These are phyloP conservation scores for Orthosia cruda DNA, from an alignment of 2,888 invertebrate genomes.

Conservation along the genomic window DNA sequence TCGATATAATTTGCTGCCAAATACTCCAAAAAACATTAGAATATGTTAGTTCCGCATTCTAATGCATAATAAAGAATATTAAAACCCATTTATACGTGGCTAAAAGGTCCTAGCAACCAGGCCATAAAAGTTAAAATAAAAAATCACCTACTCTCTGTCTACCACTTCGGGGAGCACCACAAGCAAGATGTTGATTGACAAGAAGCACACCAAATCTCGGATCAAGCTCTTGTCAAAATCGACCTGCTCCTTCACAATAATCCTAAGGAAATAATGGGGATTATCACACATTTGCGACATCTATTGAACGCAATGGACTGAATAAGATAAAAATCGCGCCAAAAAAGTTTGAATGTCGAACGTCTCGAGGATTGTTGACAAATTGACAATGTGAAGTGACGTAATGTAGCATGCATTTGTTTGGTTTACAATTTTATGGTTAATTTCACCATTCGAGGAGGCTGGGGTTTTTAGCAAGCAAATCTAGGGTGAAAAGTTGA, in stretches of 20 bases:
- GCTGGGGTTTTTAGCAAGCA: too few relatives aligned
- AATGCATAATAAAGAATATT: too few relatives aligned
- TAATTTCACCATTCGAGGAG: too few relatives aligned
- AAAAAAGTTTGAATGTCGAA: constrained; percentile 21
- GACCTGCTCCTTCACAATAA: constrained; percentile 17
- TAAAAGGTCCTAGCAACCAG: too few relatives aligned
- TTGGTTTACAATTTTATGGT: constrained; percentile 5
- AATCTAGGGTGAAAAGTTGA: too few relatives aligned
- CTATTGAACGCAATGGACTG: constrained; percentile 15
- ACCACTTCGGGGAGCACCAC: neutral
- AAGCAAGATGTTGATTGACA: neutral
- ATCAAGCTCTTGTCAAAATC: neutral
- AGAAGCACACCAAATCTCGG: neutral
- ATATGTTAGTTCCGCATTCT: too few relatives aligned
- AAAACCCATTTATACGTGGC: too few relatives aligned
- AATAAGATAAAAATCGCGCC: constrained; percentile 49
- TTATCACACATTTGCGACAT: constrained; percentile 70
- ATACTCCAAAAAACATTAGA: too few relatives aligned
- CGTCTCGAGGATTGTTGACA: constrained; percentile 6
- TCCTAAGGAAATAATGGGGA: constrained; percentile 34
- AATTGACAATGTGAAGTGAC: neutral
- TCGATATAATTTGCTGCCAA: too few relatives aligned
- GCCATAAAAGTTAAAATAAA: too few relatives aligned
- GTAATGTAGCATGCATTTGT: neutral
- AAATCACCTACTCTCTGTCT: neutral